These are phyloP conservation scores for Ctenomys sociabilis DNA, from an alignment of 2,113 vertebrate genomes.

Conservation along the genomic window DNA sequence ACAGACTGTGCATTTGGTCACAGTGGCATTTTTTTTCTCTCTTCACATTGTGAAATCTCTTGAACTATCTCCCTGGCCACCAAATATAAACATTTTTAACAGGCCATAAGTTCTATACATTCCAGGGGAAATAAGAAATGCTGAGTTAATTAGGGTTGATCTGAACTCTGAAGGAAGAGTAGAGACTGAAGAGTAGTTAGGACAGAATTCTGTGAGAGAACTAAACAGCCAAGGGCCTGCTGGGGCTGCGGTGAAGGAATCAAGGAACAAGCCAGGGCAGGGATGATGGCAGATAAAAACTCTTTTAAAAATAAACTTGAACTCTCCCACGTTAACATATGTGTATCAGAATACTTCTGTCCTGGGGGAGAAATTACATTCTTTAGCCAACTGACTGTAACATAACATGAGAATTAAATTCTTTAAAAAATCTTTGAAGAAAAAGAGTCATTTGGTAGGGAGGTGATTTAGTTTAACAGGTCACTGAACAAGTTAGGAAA, in stretches of 20 bases:
- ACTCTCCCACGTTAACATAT: slow-evolving; percentile 33
- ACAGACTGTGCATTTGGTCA: slow-evolving; percentile 95
- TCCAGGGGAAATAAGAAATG: not conserved
- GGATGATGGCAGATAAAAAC: not conserved
- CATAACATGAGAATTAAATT: slow-evolving; percentile 49
- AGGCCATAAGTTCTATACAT: not conserved
- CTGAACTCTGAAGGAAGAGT: not conserved
- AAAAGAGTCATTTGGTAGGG: slow-evolving; percentile 40
- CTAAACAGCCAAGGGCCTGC: not conserved
- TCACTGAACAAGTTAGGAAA: slow-evolving; percentile 57
- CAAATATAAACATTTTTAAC: not conserved
- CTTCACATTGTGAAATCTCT: slow-evolving; percentile 94
- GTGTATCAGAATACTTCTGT: slow-evolving; percentile 13
- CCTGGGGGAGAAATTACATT: not conserved
- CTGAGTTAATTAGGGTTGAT: not conserved
- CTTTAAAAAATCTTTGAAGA: slow-evolving; percentile 64
- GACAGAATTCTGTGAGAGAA: not conserved
- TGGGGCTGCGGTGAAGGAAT: not conserved
- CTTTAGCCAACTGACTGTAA: slow-evolving; percentile 64
- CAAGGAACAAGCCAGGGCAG: not conserved
- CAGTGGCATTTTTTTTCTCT: slow-evolving; percentile 91
- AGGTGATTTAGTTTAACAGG: slow-evolving; percentile 70
- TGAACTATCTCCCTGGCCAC: slow-evolving; percentile 25
- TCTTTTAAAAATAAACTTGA: not conserved
- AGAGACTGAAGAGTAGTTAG: not conserved